These are phyloP conservation scores for Halictus quadricinctus DNA, from an alignment of 2,888 invertebrate species.

Conservation along the genomic window DNA sequence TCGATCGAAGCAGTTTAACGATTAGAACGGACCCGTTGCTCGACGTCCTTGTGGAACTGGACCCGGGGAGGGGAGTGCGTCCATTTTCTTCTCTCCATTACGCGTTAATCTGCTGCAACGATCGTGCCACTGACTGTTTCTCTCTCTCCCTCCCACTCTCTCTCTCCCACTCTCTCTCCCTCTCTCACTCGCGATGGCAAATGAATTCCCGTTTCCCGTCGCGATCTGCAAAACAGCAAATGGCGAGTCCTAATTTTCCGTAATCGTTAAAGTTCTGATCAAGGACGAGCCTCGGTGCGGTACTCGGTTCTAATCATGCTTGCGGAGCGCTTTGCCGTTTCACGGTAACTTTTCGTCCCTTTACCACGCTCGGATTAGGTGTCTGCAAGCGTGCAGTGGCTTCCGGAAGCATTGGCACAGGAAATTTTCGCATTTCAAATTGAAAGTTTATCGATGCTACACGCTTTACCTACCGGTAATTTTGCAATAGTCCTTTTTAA, in stretches of 20 bases:
- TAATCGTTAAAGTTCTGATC: not conserved
- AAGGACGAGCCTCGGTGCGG: not conserved
- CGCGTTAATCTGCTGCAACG: not conserved
- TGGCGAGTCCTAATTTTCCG: not conserved
- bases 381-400: not conserved
- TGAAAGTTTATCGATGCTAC: no score
- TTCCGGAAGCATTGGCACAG: not conserved
- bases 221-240: not conserved
- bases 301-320: not conserved
- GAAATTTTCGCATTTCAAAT: not conserved
- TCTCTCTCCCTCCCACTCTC: not conserved
- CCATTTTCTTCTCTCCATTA: slow-evolving; percentile 21
- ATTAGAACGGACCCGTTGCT: slow-evolving; percentile 35
- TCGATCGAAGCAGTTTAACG: slow-evolving; percentile 18
- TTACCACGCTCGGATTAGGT: not conserved
- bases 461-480: no score
- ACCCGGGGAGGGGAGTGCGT: not conserved
- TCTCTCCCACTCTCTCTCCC: no score
- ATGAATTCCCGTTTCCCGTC: not conserved
- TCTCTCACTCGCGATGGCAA: not conserved
- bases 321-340: not conserved
- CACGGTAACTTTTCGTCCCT: not conserved
- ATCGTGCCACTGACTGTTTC: not conserved
- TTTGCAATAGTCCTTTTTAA: no score
- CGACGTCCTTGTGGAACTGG: slow-evolving; percentile 46